These are phyloP conservation scores for Fabriciana adippe DNA, from an alignment of 2,888 invertebrate species.

Conservation along the genomic window DNA sequence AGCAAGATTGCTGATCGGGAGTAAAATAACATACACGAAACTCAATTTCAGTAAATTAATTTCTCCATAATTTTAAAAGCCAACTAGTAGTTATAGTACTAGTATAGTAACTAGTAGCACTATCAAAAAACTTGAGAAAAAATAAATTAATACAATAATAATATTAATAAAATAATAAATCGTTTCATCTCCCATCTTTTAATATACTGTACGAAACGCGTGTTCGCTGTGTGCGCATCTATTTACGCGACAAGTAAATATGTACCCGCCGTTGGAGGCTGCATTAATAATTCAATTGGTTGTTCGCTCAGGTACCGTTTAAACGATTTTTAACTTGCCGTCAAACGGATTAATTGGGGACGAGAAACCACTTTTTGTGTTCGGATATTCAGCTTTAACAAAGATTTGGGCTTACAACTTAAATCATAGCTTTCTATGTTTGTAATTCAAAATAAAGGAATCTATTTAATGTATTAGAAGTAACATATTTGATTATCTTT, in stretches of 20 bases:
- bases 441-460: too few species aligned
- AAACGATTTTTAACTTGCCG: constrained; percentile 80
- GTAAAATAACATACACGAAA: too few species aligned
- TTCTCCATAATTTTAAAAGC: too few species aligned
- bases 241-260: constrained; percentile 82
- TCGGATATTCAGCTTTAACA: constrained; percentile 24
- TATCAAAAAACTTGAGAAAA: too few species aligned
- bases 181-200: constrained; percentile 3
- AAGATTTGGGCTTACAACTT: constrained; percentile 12
- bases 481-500: too few species aligned
- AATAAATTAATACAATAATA: not conserved
- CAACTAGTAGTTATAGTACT: too few species aligned
- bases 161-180: not conserved
- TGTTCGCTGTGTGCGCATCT: constrained; percentile 82
- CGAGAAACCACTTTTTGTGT: constrained; percentile 36
- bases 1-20: too few species aligned
- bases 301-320: constrained; percentile 74
- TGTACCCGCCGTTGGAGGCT: constrained; percentile 80
- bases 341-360: constrained; percentile 76
- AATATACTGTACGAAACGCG: constrained; percentile 69
- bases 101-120: too few species aligned
- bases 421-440: not conserved
- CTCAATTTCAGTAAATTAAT: too few species aligned
- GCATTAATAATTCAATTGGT: constrained; percentile 82
- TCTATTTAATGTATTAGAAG: too few species aligned